These are phyloP conservation scores for Hyalella azteca DNA, from an alignment of 2,888 invertebrate species.

Conservation along the genomic window DNA sequence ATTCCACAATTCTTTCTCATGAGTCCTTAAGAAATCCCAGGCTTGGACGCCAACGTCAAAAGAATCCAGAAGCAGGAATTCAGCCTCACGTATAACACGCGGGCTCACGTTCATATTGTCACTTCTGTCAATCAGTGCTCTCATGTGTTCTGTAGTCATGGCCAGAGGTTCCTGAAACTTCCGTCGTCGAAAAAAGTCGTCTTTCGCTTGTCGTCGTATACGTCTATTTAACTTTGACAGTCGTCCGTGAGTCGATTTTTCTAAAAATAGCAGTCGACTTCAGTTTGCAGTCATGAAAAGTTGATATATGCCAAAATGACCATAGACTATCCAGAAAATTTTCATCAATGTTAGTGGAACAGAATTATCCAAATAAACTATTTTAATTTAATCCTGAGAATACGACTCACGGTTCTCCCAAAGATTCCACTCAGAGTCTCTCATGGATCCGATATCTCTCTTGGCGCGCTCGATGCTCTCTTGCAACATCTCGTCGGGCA, in stretches of 20 bases:
- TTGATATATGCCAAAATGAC: too few relatives aligned
- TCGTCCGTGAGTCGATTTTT: neutral
- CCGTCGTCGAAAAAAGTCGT: neutral
- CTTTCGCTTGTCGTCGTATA: slow-evolving; percentile 26
- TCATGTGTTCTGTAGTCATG: slow-evolving; percentile 50
- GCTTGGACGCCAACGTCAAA: slow-evolving; percentile 56
- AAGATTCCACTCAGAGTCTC: slow-evolving; percentile 63
- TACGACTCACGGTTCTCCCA: slow-evolving; percentile 58
- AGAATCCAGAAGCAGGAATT: slow-evolving; percentile 58
- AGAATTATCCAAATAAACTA: too few relatives aligned
- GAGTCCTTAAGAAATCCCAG: slow-evolving; percentile 54
- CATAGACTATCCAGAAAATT: too few relatives aligned
- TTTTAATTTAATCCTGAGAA: too few relatives aligned
- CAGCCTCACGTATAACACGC: slow-evolving; percentile 54
- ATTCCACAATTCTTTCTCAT: slow-evolving; percentile 53
- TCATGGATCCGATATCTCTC: slow-evolving; percentile 63
- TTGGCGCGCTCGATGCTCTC: slow-evolving; percentile 64
- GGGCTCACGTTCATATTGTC: slow-evolving; percentile 42
- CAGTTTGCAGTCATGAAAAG: too few relatives aligned
- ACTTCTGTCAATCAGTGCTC: slow-evolving; percentile 48
- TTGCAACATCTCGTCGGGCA: slow-evolving; percentile 62
- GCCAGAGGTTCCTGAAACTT: slow-evolving; percentile 26
- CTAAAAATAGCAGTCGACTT: neutral
- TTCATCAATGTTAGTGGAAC: too few relatives aligned
- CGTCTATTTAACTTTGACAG: slow-evolving; percentile 12